Conservation (phyloP, 2,113 vertebrate genomes). For the Bostrychus sinensis region DNA sequence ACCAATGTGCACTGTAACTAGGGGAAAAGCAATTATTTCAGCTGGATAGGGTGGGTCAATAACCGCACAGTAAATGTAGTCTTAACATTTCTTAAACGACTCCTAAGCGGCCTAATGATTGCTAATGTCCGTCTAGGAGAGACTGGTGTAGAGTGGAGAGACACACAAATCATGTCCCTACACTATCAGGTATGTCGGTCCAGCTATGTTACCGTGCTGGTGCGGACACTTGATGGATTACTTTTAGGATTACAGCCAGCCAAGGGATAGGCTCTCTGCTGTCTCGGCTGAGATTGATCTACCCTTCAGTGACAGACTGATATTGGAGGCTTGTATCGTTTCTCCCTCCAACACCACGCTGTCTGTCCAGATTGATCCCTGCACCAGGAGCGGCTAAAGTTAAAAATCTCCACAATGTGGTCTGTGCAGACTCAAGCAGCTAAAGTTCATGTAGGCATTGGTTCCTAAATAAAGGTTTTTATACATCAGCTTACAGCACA, state of each 20-base stretch:
- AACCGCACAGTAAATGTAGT: background rate
- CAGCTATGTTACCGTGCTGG: slow-evolving; percentile 50
- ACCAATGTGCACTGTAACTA: background rate
- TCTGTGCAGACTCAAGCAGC: slow-evolving; percentile 10
- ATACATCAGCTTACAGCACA: too few relatives aligned
- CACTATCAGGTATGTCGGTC: slow-evolving; percentile 43
- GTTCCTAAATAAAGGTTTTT: background rate
- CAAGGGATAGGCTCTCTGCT: slow-evolving; percentile 44
- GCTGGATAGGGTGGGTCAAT: background rate
- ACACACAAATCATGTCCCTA: slow-evolving; percentile 31
- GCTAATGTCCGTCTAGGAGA: background rate
- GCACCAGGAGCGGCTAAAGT: slow-evolving; percentile 16
- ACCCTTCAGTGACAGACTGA: slow-evolving; percentile 48
- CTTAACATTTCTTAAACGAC: slow-evolving; percentile 25
- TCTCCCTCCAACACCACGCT: slow-evolving; percentile 32
- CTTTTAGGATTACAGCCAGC: slow-evolving; percentile 62
- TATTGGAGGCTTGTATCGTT: slow-evolving; percentile 45
- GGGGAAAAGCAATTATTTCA: background rate
- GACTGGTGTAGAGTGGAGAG: slow-evolving; percentile 1
- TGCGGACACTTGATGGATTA: slow-evolving; percentile 68
- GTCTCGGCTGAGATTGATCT: slow-evolving; percentile 67
- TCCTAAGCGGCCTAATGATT: background rate
- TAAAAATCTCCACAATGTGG: slow-evolving; percentile 6
- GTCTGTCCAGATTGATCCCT: slow-evolving; percentile 61
- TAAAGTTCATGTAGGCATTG: background rate